phyloP scores from a whole-genome alignment of 2,888 invertebrate species.

The Agrotis ipsilon region DNA sequence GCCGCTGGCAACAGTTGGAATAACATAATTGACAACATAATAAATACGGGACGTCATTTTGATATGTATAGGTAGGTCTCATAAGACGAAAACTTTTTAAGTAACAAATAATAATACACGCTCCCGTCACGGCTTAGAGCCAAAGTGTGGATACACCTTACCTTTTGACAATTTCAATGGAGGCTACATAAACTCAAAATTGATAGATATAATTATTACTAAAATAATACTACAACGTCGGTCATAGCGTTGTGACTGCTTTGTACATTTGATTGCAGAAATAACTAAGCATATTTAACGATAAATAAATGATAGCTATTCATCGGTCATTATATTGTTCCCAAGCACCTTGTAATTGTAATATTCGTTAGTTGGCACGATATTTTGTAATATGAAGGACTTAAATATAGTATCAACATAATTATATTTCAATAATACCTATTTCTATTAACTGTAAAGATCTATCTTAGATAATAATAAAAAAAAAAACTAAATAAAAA shows the following conservation, averaged over 20 bases:
- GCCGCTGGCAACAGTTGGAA: too few species aligned
- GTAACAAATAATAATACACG: not conserved
- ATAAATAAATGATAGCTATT: slow-evolving; percentile 11
- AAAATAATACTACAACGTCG: slow-evolving; percentile 31
- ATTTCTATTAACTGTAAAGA: slow-evolving; percentile 24
- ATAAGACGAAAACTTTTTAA: not conserved
- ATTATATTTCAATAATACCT: slow-evolving; percentile 20
- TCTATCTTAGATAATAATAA: not conserved
- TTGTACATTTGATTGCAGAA: slow-evolving; percentile 49
- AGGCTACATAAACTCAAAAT: not conserved
- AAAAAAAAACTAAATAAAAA: slow-evolving; percentile 5
- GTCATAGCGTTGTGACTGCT: slow-evolving; percentile 35
- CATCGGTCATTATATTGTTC: slow-evolving; percentile 59
- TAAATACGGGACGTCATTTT: slow-evolving; percentile 7
- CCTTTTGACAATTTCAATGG: slow-evolving; percentile 14
- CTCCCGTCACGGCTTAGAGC: not conserved
- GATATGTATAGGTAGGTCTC: not conserved
- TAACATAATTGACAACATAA: not conserved
- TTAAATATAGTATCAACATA: slow-evolving; percentile 25
- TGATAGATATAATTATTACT: slow-evolving; percentile 20
- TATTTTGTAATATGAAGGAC: slow-evolving; percentile 41
- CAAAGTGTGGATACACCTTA: slow-evolving; percentile 2
- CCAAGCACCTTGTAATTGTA: slow-evolving; percentile 72
- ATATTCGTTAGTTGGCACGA: slow-evolving; percentile 62
- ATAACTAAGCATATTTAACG: slow-evolving; percentile 15